Evolutionary conservation across 2,888 invertebrate genomes (phyloP), one percentile per base, ranked within the genome.

Genomic region (Lasioglossum vierecki): DNA sequence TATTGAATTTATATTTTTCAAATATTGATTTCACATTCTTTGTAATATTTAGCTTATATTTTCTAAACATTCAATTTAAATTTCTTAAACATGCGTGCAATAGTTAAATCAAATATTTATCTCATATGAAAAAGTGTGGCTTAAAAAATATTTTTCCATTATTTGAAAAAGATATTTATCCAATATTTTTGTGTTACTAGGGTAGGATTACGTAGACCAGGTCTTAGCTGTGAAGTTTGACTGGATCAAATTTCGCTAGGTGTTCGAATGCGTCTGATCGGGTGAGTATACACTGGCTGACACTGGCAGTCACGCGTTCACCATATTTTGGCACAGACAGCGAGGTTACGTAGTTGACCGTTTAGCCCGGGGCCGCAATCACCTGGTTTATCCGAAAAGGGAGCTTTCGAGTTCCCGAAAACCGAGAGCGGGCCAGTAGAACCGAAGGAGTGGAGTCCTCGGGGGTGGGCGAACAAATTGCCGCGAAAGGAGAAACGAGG

Each of bases 401-500:
- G 8, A 30, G 30, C 35, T 5, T 26, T n/a, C 46, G 26, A n/a
- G 57, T 46, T n/a, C 60, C 15, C n/a, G 60, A 84, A 82, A 78
- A 76, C 71, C 41, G 49, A 46, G 30, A 46, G 30, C 26, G 35
- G 15, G 15, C 11, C 70, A 18, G 44, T 22, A 26, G 18, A 13
- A 6, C 41, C n/a, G 63, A 35, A 46, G 30, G 26, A 41, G 13
- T 13, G 46, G 39, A 0, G 46, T 46, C 46, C 46, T 15, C 3
- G 15, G 60, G 18, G 66, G 66, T 35, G 26, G 5, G 39, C 1
- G 53, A 60, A 66, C 73, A 83, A 84, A 84, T 84, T 80, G 80
- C 22, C 57, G 66, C 35, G 80, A 76, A 84, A 71, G 75, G 63
- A 80, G 80, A 71, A 80, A 78, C 71, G 53, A 72, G 68, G 78